Evolutionary conservation across 2,113 vertebrate species (phyloP).

Genomic region (Phalacrocorax brasilianus): DNA sequence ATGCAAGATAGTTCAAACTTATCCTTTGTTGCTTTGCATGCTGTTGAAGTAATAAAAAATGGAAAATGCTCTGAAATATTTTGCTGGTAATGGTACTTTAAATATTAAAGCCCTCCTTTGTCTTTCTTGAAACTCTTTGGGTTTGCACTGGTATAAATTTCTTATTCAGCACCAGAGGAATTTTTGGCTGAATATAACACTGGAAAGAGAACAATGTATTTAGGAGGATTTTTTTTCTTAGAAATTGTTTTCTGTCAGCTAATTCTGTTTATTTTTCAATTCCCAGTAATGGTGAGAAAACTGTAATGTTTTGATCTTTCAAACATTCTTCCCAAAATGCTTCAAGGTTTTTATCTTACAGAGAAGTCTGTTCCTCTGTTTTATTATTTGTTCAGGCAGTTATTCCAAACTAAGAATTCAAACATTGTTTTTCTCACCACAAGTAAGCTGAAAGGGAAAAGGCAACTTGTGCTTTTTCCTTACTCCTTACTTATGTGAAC

Average conservation of each 20-base stretch:
- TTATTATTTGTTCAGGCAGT: conserved; percentile 1
- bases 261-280: conserved; percentile 29
- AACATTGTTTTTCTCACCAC: not conserved
- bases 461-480: not conserved
- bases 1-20: not conserved
- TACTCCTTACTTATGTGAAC: not conserved
- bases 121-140: not conserved
- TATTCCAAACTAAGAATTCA: not conserved
- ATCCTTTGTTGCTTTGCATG: not conserved
- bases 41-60: conserved; percentile 6
- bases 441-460: not conserved
- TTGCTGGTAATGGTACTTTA: not conserved
- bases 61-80: not conserved
- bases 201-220: not conserved
- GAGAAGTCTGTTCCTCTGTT: conserved; percentile 1
- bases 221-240: not conserved
- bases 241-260: not conserved
- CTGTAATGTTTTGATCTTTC: conserved; percentile 1
- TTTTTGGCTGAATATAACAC: not conserved
- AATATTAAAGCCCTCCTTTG: not conserved
- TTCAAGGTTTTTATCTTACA: conserved; percentile 20
- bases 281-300: not conserved
- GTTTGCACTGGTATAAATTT: not conserved
- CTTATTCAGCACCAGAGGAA: not conserved
- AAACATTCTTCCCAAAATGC: not conserved